These are phyloP conservation scores for Drosophila dunni DNA, from an alignment of 1,140 invertebrate species.

Conservation along the genomic window DNA sequence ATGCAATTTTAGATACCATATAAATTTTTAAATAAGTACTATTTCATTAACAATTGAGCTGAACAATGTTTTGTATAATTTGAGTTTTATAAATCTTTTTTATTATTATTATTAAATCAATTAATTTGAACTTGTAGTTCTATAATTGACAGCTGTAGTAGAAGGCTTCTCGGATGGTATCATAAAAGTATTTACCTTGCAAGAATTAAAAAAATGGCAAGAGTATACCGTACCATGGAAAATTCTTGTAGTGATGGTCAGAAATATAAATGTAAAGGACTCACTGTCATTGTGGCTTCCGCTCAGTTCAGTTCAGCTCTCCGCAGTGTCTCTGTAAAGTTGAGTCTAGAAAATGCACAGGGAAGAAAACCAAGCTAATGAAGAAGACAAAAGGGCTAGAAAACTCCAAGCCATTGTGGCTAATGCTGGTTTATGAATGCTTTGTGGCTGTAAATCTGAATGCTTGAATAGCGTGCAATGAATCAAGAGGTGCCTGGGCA, in stretches of 20 bases:
- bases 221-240: slow-evolving; percentile 29
- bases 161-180: neutral
- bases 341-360: slow-evolving; percentile 11
- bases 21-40: neutral
- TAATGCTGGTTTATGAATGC: slow-evolving; percentile 50
- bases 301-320: neutral
- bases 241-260: slow-evolving; percentile 46
- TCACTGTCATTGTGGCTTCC: neutral
- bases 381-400: slow-evolving; percentile 47
- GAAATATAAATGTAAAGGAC: slow-evolving; percentile 30
- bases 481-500: slow-evolving; percentile 20
- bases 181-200: slow-evolving; percentile 14
- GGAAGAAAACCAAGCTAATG: slow-evolving; percentile 48
- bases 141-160: neutral
- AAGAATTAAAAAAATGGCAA: slow-evolving; percentile 22
- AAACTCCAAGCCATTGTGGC: slow-evolving; percentile 24
- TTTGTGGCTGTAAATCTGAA: slow-evolving; percentile 41
- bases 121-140: too few species aligned
- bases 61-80: too few species aligned
- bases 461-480: slow-evolving; percentile 21
- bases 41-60: too few species aligned
- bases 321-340: too few species aligned
- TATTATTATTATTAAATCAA: neutral
- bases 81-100: neutral
- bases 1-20: slow-evolving; percentile 15